Evolutionary conservation across 1,140 invertebrate genomes (phyloP), one percentile per base, ranked within the genome.

Genomic region (Aphis gossypii): DNA sequence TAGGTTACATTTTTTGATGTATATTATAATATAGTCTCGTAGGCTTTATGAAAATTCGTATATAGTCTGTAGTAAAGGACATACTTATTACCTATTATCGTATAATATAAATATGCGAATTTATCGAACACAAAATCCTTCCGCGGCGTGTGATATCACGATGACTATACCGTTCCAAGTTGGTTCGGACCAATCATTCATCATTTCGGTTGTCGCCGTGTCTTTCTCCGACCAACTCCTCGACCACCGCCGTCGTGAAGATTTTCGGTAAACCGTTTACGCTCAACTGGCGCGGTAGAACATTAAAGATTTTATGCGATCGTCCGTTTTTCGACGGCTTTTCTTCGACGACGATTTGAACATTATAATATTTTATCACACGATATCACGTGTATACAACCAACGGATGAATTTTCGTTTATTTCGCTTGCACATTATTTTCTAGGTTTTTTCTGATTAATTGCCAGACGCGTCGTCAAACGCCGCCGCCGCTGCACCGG

Each of bases 391-490:
- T n/a, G 14, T 76, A 41, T 41, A 76, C n/a, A n/a, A 14, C 11
- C 30, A n/a, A 87, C 6, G 25, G 11, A 87, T 20, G 84, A 14
- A n/a, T 87, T 84, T 84, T 84, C 23, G 23, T 84, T 44, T 44
- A 44, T 84, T 84, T 48, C 11, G 11, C 41, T 41, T 86, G 30
- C 44, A 46, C 41, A n/a, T 48, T n/a, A 76, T 76, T 83, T 51
- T 35, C 46, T 51, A 7, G 30, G 86, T 21, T 46, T 35, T 41
- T n/a, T 88, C 30, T 88, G 86, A 88, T 88, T 51, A 88, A 88
- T 88, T 88, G 86, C 30, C 86, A 88, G 86, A 35, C 82, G 18
- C 46, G 86, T 83, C 46, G 86, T 88, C 86, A 51, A 51, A 48
- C 86, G 8, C 46, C 18, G 44, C 86, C 41, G 83, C n/a, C 83